Evolutionary conservation across 2,888 invertebrate species (phyloP).

Genomic region (Mythimna lalbum): DNA sequence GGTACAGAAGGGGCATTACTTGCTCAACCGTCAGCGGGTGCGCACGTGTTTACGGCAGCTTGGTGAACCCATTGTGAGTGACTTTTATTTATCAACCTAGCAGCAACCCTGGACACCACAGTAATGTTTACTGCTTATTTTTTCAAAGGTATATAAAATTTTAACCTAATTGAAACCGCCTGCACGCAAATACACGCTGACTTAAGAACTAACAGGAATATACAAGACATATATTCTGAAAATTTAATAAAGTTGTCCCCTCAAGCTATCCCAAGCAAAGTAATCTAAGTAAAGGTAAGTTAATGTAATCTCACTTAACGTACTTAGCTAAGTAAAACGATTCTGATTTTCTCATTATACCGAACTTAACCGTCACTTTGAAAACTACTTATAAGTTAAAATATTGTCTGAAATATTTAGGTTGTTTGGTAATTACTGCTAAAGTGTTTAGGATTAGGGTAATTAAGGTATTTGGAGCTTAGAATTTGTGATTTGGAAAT

Average conservation of each 20-base stretch:
- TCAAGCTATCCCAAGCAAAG: conserved; percentile 47
- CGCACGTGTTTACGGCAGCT: too few relatives aligned
- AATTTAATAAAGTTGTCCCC: conserved; percentile 38
- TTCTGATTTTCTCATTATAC: conserved; percentile 57
- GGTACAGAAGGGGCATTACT: too few relatives aligned
- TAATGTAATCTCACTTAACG: conserved; percentile 57
- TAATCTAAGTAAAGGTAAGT: conserved; percentile 62
- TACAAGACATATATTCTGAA: conserved; percentile 18
- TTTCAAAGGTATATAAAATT: not conserved
- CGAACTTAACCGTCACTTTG: conserved; percentile 37
- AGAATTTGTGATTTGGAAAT: conserved; percentile 11
- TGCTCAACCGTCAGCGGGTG: too few relatives aligned
- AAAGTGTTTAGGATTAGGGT: not conserved
- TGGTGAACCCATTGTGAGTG: too few relatives aligned
- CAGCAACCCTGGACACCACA: too few relatives aligned
- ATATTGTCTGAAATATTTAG: conserved; percentile 19
- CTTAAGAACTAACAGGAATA: conserved; percentile 23
- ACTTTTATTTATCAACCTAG: too few relatives aligned
- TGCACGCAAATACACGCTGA: too few relatives aligned
- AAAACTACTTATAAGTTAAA: conserved; percentile 34
- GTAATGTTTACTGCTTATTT: too few relatives aligned
- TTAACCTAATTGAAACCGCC: not conserved
- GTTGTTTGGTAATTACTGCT: not conserved
- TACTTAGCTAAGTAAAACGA: conserved; percentile 49
- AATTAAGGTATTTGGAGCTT: not conserved